Conservation (phyloP, 2,888 invertebrate species). For the Anaspis maculata region DNA sequence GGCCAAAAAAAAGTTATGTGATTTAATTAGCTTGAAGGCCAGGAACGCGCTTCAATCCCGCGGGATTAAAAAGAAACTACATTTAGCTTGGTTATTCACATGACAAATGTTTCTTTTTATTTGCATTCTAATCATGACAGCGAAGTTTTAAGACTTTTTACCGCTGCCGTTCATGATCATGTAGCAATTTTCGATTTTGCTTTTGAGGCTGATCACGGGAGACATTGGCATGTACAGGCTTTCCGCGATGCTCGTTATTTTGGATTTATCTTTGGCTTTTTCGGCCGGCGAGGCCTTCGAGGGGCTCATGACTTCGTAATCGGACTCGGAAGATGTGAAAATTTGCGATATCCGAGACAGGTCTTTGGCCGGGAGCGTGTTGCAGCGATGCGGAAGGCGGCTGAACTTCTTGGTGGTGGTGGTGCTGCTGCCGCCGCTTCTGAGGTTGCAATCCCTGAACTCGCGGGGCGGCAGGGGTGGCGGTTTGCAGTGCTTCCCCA, state of each 20-base stretch:
- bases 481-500: conserved; percentile 22
- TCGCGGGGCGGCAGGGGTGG: conserved; percentile 46
- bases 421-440: background rate
- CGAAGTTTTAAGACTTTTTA: conserved; percentile 15
- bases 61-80: too few species aligned
- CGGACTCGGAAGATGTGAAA: conserved; percentile 31
- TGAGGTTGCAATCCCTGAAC: conserved; percentile 16
- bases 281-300: conserved; percentile 17
- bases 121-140: too few species aligned
- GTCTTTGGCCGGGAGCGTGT: conserved; percentile 37
- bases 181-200: conserved; percentile 29
- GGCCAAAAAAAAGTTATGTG: conserved; percentile 1
- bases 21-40: background rate
- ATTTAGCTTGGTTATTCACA: too few species aligned
- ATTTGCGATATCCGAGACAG: conserved; percentile 34
- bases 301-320: conserved; percentile 37
- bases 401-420: conserved; percentile 21
- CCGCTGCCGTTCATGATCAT: conserved; percentile 34
- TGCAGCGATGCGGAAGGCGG: conserved; percentile 35
- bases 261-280: conserved; percentile 16
- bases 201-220: conserved; percentile 27
- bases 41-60: too few species aligned
- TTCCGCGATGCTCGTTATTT: conserved; percentile 21
- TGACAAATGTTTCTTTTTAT: too few species aligned
- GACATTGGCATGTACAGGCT: conserved; percentile 37